These are phyloP conservation scores for Spinus pinus DNA, from an alignment of 2,797 vertebrate genomes.

Conservation along the genomic window DNA sequence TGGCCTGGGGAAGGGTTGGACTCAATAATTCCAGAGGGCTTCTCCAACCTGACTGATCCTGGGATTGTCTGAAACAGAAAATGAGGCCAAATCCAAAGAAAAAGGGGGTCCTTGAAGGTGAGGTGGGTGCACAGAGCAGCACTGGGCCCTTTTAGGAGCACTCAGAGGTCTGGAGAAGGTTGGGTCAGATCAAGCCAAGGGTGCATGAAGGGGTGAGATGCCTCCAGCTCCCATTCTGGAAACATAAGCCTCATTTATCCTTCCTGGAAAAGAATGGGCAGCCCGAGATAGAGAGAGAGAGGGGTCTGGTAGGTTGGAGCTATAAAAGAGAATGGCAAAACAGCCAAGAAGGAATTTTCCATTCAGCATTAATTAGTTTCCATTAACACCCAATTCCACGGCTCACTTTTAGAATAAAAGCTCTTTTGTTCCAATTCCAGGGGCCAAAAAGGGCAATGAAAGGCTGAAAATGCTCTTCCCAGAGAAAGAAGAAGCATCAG, in stretches of 20 bases:
- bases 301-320: not conserved
- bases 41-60: not conserved
- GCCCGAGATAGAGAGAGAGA: not conserved
- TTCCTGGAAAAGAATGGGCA: constrained; percentile 26
- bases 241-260: constrained; percentile 12
- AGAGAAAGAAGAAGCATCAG: not conserved
- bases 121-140: not conserved
- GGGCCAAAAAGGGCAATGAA: constrained; percentile 14
- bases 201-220: not conserved
- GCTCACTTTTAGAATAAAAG: constrained; percentile 50
- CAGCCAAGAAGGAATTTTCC: constrained; percentile 42
- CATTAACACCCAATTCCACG: constrained; percentile 54
- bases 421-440: constrained; percentile 26
- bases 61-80: not conserved
- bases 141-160: not conserved
- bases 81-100: not conserved
- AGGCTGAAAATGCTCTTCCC: not conserved
- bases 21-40: not conserved
- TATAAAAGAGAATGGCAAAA: constrained; percentile 25
- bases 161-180: not conserved
- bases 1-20: not conserved
- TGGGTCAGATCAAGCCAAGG: not conserved
- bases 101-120: accelerated
- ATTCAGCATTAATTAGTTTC: constrained; percentile 63
- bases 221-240: not conserved